Base-by-base conservation (phyloP, 2,113 vertebrate species). In the Nycticebus coucang region DNA sequence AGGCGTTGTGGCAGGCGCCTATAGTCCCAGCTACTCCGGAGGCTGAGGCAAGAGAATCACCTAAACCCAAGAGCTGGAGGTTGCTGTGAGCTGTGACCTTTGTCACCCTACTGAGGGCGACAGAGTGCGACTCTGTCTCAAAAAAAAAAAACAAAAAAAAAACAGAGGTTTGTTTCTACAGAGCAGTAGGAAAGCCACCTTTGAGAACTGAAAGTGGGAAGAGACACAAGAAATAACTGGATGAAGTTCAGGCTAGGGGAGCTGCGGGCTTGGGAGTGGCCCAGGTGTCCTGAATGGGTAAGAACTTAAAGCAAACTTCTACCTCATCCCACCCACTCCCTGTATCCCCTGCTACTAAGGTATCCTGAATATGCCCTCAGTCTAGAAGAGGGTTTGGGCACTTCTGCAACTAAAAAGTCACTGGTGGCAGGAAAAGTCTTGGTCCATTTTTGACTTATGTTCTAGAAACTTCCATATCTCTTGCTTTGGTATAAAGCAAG, bases 401-500 rank as follows among this genome's bases (percentile, higher is more conserved):
- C n/a, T 15, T 62, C 50, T 94, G 79, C 80, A 72, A 83, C 24
- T 66, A 12, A 96, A 57, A 74, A 95, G n/a, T 88, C 41, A 84
- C 7, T 83, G 12, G 11, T 75, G 50, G 24, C 78, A 97, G 45
- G 35, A 18, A 89, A 84, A 74, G 26, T 57, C 79, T 69, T 53
- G 0, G 2, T 83, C 33, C 18, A 64, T 5, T 24, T 81, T 11
- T 94, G 75, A 69, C 59, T 62, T 87, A 45, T 5, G 35, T 84
- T 95, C 82, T 88, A 82, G 41, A 84, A 94, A 74, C 53, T 41
- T 87, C 24, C 26, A 24, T 82, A 35, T 66, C 19, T 77, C 33
- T 8, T 87, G 60, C 74, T 96, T 94, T 60, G 68, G 5, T 33
- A 77, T 24, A 37, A 83, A 91, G 45, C 10, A 74, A 75, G 24